Percentiles rank a stretch among this genome's conserved stretches.
These are phyloP conservation scores for Toxotes jaculatrix DNA, from an alignment of 2,113 vertebrate species.

Conservation along the genomic window DNA sequence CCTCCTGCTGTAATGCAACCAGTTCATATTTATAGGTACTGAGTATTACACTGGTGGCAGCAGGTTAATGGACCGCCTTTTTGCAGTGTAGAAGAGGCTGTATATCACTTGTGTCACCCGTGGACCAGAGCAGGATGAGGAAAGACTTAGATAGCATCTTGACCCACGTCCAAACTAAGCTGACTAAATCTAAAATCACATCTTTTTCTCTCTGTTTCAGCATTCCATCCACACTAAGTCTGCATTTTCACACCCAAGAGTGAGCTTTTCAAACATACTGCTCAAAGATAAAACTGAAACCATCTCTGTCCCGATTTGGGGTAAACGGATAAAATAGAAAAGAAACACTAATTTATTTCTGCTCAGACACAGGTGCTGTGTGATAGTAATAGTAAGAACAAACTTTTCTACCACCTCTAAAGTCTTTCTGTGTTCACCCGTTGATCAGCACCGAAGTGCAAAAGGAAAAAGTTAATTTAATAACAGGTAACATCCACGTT, in stretches of 20 bases:
- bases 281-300: neutral
- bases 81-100: neutral
- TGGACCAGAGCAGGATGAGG: neutral
- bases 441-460: neutral
- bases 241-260: constrained; percentile 2
- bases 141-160: constrained; percentile 3
- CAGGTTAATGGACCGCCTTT: neutral
- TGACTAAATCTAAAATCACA: neutral
- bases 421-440: neutral
- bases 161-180: neutral
- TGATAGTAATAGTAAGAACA: neutral
- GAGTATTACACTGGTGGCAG: neutral
- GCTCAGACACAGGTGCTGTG: neutral
- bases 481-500: neutral
- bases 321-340: neutral
- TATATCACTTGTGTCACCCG: neutral
- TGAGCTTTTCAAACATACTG: neutral
- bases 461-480: neutral
- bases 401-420: neutral
- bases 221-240: neutral
- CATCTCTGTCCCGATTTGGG: neutral
- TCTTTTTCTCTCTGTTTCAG: neutral
- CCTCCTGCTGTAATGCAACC: neutral
- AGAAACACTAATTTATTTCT: constrained; percentile 1
- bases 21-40: neutral